Evolutionary conservation across 2,797 vertebrate species (phyloP), one percentile per base, ranked within the genome.

Genomic region (Cyclopterus lumpus): DNA sequence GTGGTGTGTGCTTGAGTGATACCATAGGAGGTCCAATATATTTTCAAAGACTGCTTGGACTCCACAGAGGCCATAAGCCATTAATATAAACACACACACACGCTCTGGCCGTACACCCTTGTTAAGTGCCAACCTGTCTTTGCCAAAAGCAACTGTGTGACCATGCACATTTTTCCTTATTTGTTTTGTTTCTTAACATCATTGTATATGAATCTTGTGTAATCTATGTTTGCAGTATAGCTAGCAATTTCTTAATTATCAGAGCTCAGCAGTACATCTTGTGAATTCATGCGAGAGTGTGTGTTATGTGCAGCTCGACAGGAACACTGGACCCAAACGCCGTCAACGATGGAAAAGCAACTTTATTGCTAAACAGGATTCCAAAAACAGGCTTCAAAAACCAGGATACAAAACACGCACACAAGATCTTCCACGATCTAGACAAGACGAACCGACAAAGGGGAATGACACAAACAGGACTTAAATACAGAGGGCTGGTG

Each of bases 71-170:
- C 78, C 68, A 16, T 46, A 46, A 8, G 18, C 18, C 16, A 48
- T 48, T n/a, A n/a, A 48, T 72, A 55, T 64, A 61, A 16, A 67
- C 76, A 60, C 77, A 46, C 57, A 59, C 60, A 44, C 36, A 40
- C 8, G 51, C 68, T 89, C 80, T 85, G 80, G 68, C 73, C 38
- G 40, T 66, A 84, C 83, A 79, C 87, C 87, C 88, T 90, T 82
- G 77, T 62, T 87, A 94, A 93, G 71, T 94, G 93, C 87, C 93
- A 92, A 67, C 71, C 49, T 86, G 89, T 84, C 89, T 92, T 94
- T 93, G 92, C 90, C 89, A 84, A 79, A 69, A 85, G 86, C 86
- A 69, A 80, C 77, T 57, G 54, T 58, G 44, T 7, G 54, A 81
- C 84, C 77, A 68, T 58, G 59, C 51, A 79, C 65, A 83, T 90